Base-by-base conservation (phyloP, 2,797 vertebrate species). In the Chrysocyon brachyurus region DNA sequence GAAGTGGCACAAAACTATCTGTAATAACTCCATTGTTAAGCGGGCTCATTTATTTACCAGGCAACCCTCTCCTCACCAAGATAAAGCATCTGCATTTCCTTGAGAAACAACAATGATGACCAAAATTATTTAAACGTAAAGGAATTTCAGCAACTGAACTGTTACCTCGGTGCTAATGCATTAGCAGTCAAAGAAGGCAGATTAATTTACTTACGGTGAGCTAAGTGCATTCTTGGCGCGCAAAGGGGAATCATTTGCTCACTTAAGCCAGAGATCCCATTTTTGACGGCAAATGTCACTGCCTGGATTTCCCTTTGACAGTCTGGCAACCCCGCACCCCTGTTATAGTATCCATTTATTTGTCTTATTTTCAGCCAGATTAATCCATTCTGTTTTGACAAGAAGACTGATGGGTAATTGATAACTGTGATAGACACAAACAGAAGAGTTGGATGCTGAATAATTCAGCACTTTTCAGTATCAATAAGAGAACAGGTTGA, bases 201-300 rank as follows among this genome's bases (percentile, higher is more conserved):
- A 99, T 99, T 99, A 99, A 99, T 99, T 99, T 99, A 99, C 99
- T 99, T 98, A 99, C 66, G 98, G 99, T 99, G 98, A 99, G 99
- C 99, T 99, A 99, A 99, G 99, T 99, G 99, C 99, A 99, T 99
- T 99, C 99, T 99, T 99, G 99, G 99, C 99, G 99, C 98, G 64
- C 99, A 98, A 98, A 99, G 96, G 98, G 99, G 99, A 99, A 99
- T 99, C 98, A 99, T 99, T 99, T 99, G 98, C 98, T 99, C 98
- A 98, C 99, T 99, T 99, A 99, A 99, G 99, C 99, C 99, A 99
- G 99, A 99, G 99, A 99, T 99, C 99, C 99, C 99, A 99, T 99
- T 99, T 99, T 99, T 99, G 99, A 99, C 96, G 97, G 99, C 98
- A 99, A 99, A 99, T 99, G 99, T 99, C 99, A 99, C 98, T 99